phyloP scores from a whole-genome alignment of 2,797 vertebrate species.

The Xerus rutilus region DNA sequence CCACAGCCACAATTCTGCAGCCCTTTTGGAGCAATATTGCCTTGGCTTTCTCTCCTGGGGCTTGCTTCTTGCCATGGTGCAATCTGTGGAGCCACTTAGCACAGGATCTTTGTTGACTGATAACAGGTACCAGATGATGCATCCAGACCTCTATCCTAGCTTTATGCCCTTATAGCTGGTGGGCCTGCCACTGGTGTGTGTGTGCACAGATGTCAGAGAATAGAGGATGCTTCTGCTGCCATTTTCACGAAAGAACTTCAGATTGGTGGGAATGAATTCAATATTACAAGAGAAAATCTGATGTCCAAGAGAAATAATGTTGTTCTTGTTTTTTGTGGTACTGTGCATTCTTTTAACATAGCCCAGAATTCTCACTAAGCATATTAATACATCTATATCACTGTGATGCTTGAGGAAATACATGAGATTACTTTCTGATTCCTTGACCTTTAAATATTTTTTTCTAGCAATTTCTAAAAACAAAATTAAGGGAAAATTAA shows the following conservation, averaged over 20 bases:
- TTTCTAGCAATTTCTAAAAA: background rate
- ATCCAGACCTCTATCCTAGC: constrained; percentile 30
- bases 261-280: constrained; percentile 52
- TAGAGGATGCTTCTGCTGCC: background rate
- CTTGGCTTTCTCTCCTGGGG: constrained; percentile 73
- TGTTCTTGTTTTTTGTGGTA: background rate
- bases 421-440: background rate
- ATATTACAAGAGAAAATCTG: background rate
- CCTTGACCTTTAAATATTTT: background rate
- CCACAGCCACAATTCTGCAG: constrained; percentile 42
- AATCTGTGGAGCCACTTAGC: constrained; percentile 69
- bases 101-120: constrained; percentile 22
- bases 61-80: constrained; percentile 58
- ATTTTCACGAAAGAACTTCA: constrained; percentile 7
- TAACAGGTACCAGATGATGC: constrained; percentile 69
- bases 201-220: constrained; percentile 16
- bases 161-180: constrained; percentile 55
- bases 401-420: background rate
- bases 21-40: constrained; percentile 26
- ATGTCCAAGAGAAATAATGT: background rate
- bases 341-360: background rate
- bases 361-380: background rate
- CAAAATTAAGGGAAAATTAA: background rate
- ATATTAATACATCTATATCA: background rate
- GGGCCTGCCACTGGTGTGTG: background rate